Conservation (phyloP, 2,113 vertebrate genomes). For the rabbit (Oryctolagus cuniculus) region DNA sequence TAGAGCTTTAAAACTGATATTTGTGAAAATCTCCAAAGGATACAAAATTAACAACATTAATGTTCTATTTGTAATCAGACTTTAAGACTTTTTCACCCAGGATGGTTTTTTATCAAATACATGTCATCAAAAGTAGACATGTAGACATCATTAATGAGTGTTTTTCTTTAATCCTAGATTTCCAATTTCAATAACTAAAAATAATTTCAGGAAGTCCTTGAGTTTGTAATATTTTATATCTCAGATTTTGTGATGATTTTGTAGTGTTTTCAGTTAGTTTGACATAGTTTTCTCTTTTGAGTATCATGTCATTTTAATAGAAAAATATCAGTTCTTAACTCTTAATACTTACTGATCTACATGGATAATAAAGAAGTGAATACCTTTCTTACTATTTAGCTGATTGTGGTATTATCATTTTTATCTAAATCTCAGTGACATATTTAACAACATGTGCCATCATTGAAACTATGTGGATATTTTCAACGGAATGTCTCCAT, state of each 20-base stretch:
- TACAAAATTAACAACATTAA: conserved; percentile 33
- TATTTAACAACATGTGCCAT: neutral
- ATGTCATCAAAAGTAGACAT: neutral
- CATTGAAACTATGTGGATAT: neutral
- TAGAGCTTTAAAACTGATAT: neutral
- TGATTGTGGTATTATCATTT: neutral
- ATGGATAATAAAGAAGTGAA: neutral
- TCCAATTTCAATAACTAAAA: neutral
- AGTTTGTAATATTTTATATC: neutral
- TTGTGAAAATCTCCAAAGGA: neutral
- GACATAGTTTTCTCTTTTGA: neutral
- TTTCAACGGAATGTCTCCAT: neutral
- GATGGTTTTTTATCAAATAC: neutral
- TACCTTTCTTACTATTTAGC: neutral
- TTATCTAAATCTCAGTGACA: neutral
- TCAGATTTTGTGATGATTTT: neutral
- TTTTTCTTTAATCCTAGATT: neutral
- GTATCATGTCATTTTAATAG: neutral
- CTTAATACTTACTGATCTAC: neutral
- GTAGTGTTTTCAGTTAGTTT: neutral
- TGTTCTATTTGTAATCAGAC: neutral
- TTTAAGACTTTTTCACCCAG: neutral
- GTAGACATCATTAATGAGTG: neutral
- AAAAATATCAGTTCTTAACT: neutral
- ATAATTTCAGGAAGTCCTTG: neutral